phyloP scores from a whole-genome alignment of 92 coral and sea anemone species.

The Meandrina meandrites region DNA sequence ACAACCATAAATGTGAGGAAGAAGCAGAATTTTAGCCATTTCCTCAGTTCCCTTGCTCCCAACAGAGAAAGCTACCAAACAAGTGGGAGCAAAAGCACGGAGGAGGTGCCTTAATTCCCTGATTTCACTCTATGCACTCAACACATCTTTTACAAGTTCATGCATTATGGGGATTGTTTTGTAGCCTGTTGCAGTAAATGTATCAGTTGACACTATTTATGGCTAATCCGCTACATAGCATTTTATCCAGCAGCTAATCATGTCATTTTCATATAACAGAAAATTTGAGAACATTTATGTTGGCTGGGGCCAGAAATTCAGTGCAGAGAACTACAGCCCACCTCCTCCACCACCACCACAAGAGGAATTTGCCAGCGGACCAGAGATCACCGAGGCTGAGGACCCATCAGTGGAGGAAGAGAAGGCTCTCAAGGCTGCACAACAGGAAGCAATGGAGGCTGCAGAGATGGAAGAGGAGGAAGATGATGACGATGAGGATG shows the following conservation, averaged over 20 bases:
- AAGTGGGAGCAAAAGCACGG: background rate
- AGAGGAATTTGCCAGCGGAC: constrained; percentile 97
- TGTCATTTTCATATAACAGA: constrained; percentile 30
- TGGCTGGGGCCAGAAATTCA: constrained; percentile 97
- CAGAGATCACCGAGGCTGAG: constrained; percentile 95
- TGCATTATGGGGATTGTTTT: too few species aligned
- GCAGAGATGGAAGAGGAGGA: constrained; percentile 93
- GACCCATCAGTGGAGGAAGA: constrained; percentile 99
- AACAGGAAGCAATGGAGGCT: constrained; percentile 93
- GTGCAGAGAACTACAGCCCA: constrained; percentile 99
- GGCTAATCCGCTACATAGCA: too few species aligned
- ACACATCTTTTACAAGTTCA: too few species aligned
- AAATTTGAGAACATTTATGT: constrained; percentile 97
- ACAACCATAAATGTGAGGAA: background rate
- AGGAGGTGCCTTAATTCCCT: background rate
- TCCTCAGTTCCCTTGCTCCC: background rate
- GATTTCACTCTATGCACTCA: too few species aligned
- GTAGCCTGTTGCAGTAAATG: background rate
- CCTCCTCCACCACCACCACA: constrained; percentile 99
- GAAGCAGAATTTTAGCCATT: background rate
- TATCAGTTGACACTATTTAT: background rate
- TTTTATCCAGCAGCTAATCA: background rate
- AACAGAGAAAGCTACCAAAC: background rate
- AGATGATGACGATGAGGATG: constrained; percentile 94
- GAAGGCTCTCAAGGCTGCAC: constrained; percentile 97